These are phyloP conservation scores for Ecdyonurus torrentis DNA, from an alignment of 2,888 invertebrate species.

Conservation along the genomic window DNA sequence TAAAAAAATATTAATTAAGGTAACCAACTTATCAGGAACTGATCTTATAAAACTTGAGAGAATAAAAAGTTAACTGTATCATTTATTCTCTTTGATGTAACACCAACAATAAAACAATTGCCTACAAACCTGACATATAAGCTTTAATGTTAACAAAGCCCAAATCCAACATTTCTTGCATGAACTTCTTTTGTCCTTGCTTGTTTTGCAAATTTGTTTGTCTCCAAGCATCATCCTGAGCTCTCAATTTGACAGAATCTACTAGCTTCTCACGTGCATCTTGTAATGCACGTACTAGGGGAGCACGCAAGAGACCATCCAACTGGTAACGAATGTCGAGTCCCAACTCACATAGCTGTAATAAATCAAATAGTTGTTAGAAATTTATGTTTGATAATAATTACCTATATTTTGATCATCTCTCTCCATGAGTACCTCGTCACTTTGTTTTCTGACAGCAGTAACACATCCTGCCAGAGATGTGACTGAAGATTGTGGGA, in stretches of 20 bases:
- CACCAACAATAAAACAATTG: too few species aligned
- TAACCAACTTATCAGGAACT: too few species aligned
- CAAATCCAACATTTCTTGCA: conserved; percentile 50
- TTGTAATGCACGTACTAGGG: conserved; percentile 54
- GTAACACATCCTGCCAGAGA: conserved; percentile 74
- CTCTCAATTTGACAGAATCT: conserved; percentile 60
- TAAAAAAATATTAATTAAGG: too few species aligned
- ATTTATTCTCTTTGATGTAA: too few species aligned
- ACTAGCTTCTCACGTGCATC: conserved; percentile 67
- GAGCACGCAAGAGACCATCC: conserved; percentile 64
- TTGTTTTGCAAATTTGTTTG: conserved; percentile 64
- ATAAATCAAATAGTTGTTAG: conserved; percentile 26
- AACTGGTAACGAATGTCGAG: conserved; percentile 85
- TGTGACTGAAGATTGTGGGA: conserved; percentile 70
- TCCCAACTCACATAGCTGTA: conserved; percentile 43
- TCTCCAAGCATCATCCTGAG: conserved; percentile 71
- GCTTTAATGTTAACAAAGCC: conserved; percentile 38
- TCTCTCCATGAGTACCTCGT: conserved; percentile 37
- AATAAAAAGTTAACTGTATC: too few species aligned
- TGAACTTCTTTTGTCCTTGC: conserved; percentile 46
- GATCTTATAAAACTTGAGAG: too few species aligned
- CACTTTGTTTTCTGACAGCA: conserved; percentile 58
- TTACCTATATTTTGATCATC: conserved; percentile 1
- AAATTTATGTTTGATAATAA: not conserved
- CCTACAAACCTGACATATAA: conserved; percentile 7